These are phyloP conservation scores for Xanthorhoe designata DNA, from an alignment of 2,888 invertebrate genomes.

Conservation along the genomic window DNA sequence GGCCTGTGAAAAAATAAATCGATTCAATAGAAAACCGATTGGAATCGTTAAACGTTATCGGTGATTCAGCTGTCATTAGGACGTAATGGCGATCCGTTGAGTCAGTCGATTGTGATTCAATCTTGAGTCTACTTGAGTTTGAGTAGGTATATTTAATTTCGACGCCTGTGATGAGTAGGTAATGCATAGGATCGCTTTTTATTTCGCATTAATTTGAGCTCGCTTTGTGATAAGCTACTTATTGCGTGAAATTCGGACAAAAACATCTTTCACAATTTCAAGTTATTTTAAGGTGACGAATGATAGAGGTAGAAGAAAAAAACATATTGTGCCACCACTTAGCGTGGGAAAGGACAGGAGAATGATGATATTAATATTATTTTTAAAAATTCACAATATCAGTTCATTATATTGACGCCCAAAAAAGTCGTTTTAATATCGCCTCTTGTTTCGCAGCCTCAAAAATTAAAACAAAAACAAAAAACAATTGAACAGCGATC, in stretches of 20 bases:
- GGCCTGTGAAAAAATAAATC: constrained; percentile 42
- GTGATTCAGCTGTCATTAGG: constrained; percentile 50
- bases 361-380: too few species aligned
- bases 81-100: constrained; percentile 46
- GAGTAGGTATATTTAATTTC: constrained; percentile 39
- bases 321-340: too few species aligned
- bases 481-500: constrained; percentile 39
- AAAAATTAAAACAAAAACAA: constrained; percentile 34
- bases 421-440: constrained; percentile 18
- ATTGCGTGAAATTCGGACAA: too few species aligned
- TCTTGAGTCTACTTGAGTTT: constrained; percentile 39
- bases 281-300: too few species aligned
- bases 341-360: too few species aligned
- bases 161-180: constrained; percentile 24
- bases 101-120: constrained; percentile 47
- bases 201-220: too few species aligned
- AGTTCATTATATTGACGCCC: constrained; percentile 1
- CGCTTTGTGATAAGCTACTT: too few species aligned
- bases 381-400: background rate
- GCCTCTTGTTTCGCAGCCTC: constrained; percentile 25
- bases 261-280: too few species aligned
- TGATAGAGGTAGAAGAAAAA: too few species aligned
- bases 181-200: background rate
- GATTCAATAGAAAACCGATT: constrained; percentile 47
- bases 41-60: constrained; percentile 47